A percentile compares a stretch with the other conserved stretches of the same genome.
Evolutionary conservation across 2,888 invertebrate species (phyloP).

Genomic region (Trichogramma dendrolimi): DNA sequence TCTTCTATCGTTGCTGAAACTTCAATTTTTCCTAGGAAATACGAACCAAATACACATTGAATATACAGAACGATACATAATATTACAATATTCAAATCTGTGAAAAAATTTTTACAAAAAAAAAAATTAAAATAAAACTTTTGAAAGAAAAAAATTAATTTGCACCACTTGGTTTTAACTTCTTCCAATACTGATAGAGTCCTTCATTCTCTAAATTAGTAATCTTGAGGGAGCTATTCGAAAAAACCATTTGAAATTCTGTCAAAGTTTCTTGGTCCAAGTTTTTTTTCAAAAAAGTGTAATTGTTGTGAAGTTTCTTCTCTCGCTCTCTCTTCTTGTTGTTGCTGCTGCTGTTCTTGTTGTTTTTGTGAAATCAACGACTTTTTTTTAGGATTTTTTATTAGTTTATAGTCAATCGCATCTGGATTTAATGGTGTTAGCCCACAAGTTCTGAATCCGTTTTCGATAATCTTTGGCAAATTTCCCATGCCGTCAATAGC

Average conservation of each 20-base stretch:
- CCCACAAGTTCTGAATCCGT: constrained; percentile 17
- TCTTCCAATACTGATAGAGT: constrained; percentile 3
- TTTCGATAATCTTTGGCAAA: constrained; percentile 13
- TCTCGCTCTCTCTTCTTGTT: background rate
- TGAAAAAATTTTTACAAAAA: background rate
- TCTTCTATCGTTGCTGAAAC: too few relatives aligned
- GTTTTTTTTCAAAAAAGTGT: background rate
- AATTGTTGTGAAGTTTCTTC: constrained; percentile 1
- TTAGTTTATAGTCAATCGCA: constrained; percentile 1
- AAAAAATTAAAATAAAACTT: background rate
- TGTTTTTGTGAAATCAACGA: background rate
- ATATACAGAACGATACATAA: background rate
- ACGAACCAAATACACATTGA: too few relatives aligned
- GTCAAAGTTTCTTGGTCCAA: background rate
- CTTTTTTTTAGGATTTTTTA: background rate
- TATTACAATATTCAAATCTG: background rate
- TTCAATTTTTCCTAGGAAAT: background rate
- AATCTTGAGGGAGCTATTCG: background rate
- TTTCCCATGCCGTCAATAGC: constrained; percentile 14
- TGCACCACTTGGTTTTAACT: background rate
- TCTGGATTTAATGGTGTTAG: constrained; percentile 1
- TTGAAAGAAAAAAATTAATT: background rate
- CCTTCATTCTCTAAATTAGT: background rate
- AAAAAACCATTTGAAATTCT: background rate
- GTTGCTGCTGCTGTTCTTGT: background rate